These are phyloP conservation scores for Eledona agricola DNA, from an alignment of 2,888 invertebrate species.

Conservation along the genomic window DNA sequence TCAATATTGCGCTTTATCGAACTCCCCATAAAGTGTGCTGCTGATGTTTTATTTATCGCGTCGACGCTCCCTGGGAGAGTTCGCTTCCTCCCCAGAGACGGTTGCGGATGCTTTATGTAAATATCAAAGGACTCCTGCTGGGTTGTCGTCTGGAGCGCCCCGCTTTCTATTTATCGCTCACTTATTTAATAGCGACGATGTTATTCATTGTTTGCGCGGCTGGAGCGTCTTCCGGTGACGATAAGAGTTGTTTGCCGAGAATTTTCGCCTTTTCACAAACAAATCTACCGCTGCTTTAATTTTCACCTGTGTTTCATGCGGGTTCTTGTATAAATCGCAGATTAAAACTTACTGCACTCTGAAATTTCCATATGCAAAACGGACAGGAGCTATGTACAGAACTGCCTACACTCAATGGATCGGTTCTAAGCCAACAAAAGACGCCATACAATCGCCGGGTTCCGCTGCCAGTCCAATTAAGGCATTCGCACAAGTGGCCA, in stretches of 20 bases:
- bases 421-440: no score
- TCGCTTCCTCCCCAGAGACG: slow-evolving; percentile 21
- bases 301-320: no score
- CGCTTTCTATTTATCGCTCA: slow-evolving; percentile 15
- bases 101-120: slow-evolving; percentile 11
- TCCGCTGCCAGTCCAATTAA: no score
- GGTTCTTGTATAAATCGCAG: no score
- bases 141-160: slow-evolving; percentile 8
- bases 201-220: slow-evolving; percentile 16
- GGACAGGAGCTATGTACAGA: no score
- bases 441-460: no score
- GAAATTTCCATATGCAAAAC: no score
- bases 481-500: no score
- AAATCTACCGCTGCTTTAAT: no score
- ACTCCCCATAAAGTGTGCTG: slow-evolving; percentile 22
- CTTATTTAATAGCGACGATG: slow-evolving; percentile 19
- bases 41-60: slow-evolving; percentile 25
- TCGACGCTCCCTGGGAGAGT: slow-evolving; percentile 5
- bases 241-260: slow-evolving; percentile 15
- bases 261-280: no score
- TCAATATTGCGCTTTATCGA: slow-evolving; percentile 27
- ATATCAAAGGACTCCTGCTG: slow-evolving; percentile 23
- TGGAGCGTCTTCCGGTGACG: slow-evolving; percentile 3
- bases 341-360: no score
- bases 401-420: no score